These are phyloP conservation scores for Amblyjoppa proteus DNA, from an alignment of 2,888 invertebrate species.

Conservation along the genomic window DNA sequence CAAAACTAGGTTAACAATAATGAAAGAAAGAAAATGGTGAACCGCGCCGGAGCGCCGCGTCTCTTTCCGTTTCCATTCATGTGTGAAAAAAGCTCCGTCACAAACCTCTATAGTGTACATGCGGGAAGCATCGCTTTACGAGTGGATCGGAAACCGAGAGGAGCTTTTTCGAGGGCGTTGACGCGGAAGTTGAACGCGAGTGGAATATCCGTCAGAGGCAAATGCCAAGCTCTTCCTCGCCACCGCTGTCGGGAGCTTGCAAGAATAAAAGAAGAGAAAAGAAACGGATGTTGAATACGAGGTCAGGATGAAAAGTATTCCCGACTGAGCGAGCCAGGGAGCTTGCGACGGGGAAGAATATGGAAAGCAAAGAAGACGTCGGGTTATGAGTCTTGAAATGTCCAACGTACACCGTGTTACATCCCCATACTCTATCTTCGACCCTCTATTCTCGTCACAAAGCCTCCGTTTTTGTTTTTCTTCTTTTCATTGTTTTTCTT, in stretches of 20 bases:
- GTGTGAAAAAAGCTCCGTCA: neutral
- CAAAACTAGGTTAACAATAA: neutral
- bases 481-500: neutral
- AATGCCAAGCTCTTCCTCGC: neutral
- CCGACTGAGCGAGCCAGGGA: conserved; percentile 31
- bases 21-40: neutral
- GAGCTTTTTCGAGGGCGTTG: conserved; percentile 38
- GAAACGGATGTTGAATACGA: conserved; percentile 21
- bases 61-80: neutral
- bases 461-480: neutral
- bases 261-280: neutral
- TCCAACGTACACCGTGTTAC: neutral
- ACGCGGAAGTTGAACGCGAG: conserved; percentile 40
- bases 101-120: neutral
- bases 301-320: conserved; percentile 49
- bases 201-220: conserved; percentile 17
- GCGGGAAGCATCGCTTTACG: neutral
- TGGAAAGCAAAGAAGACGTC: conserved; percentile 3
- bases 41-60: neutral
- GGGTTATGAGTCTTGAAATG: conserved; percentile 5
- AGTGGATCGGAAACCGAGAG: neutral
- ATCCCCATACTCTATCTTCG: neutral
- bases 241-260: neutral
- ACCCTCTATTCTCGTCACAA: conserved; percentile 45
- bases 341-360: conserved; percentile 38